Conservation (phyloP, 30 jellyfish, hydroid and myxozoan genomes). For the Hydractinia echinata region DNA sequence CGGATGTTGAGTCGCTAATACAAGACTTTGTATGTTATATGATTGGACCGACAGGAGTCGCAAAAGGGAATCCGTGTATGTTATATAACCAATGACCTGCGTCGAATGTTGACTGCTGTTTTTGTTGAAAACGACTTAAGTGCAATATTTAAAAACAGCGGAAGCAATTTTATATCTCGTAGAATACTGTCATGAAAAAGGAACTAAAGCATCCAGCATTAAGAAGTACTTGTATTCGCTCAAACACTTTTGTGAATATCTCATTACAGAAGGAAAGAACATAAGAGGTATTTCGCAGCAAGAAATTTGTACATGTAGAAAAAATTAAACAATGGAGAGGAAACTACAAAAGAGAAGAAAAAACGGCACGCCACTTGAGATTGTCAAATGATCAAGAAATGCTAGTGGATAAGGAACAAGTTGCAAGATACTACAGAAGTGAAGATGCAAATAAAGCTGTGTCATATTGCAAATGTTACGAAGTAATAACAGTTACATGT, state of each 20-base stretch:
- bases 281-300: neutral
- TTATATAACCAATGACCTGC: neutral
- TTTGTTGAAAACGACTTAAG: neutral
- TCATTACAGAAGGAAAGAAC: neutral
- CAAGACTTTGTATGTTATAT: slow-evolving; percentile 11
- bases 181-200: neutral
- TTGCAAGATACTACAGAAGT: neutral
- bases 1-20: no score
- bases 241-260: no score
- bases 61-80: neutral
- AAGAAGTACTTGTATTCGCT: neutral
- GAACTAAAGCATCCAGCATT: slow-evolving; percentile 10
- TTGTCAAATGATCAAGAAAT: neutral
- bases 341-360: neutral
- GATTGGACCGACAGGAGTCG: slow-evolving; percentile 10
- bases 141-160: neutral
- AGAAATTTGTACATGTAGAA: neutral
- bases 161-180: neutral
- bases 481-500: neutral
- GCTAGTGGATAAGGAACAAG: no score
- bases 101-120: neutral
- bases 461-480: neutral
- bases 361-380: neutral
- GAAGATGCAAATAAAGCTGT: neutral
- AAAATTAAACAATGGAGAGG: slow-evolving; percentile 2